phyloP scores from a whole-genome alignment of 2,888 invertebrate species.

The Diaperis boleti region DNA sequence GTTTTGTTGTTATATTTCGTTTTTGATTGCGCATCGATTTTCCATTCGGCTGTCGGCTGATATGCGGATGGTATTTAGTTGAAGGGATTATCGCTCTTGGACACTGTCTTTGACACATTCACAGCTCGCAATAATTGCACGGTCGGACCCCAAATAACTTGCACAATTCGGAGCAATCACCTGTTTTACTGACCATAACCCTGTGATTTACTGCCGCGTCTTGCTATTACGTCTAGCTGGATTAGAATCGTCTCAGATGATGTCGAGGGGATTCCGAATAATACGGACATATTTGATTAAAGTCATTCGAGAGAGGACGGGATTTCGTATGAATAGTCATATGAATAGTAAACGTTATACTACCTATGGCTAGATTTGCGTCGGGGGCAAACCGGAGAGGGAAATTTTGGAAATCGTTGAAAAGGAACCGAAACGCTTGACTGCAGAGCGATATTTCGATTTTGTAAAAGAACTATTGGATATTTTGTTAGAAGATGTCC shows the following conservation, averaged over 20 bases:
- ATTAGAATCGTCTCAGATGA: slow-evolving; percentile 34
- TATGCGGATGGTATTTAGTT: not conserved
- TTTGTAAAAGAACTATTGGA: too few species aligned
- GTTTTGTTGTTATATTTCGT: slow-evolving; percentile 29
- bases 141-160: slow-evolving; percentile 54
- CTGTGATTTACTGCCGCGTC: slow-evolving; percentile 44
- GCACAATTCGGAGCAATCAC: slow-evolving; percentile 59
- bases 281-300: slow-evolving; percentile 9
- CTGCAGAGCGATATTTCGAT: too few species aligned
- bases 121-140: slow-evolving; percentile 57
- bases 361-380: too few species aligned
- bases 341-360: too few species aligned
- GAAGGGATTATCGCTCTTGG: slow-evolving; percentile 36
- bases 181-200: slow-evolving; percentile 61
- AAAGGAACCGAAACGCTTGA: too few species aligned
- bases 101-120: slow-evolving; percentile 54
- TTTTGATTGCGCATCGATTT: not conserved
- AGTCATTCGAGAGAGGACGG: too few species aligned
- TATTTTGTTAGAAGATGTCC: too few species aligned
- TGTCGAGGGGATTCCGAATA: slow-evolving; percentile 28
- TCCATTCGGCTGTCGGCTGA: not conserved
- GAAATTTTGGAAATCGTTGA: too few species aligned
- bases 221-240: slow-evolving; percentile 38
- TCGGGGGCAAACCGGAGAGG: too few species aligned
- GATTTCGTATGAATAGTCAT: too few species aligned